phyloP scores from a whole-genome alignment of 1,140 invertebrate species.

The Andricus grossulariae region DNA sequence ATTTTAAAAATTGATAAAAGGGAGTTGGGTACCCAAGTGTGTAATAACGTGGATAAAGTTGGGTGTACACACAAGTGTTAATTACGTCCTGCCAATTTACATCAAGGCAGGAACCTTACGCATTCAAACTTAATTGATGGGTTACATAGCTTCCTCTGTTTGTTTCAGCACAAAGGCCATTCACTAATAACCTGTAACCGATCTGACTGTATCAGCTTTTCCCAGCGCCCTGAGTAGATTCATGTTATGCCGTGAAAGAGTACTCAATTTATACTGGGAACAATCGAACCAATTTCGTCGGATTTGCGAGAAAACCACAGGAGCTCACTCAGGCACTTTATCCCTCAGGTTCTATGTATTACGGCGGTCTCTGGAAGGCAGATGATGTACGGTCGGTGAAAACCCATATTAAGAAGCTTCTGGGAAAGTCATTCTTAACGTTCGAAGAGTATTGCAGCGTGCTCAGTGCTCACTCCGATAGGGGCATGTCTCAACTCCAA shows the following conservation, averaged over 20 bases:
- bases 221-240: background rate
- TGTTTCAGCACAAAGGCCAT: conserved; percentile 50
- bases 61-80: too few species aligned
- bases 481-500: too few species aligned
- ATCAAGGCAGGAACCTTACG: conserved; percentile 32
- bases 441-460: too few species aligned
- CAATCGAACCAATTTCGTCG: background rate
- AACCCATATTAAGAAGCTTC: too few species aligned
- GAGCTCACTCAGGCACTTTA: too few species aligned
- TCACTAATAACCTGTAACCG: conserved; percentile 51
- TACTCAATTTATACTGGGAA: background rate
- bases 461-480: too few species aligned
- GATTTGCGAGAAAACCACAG: too few species aligned
- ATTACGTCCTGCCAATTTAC: conserved; percentile 42
- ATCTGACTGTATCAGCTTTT: background rate
- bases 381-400: too few species aligned
- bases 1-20: background rate
- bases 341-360: too few species aligned
- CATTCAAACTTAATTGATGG: conserved; percentile 33
- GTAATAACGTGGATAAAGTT: too few species aligned
- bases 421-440: too few species aligned
- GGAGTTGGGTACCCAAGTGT: conserved; percentile 10
- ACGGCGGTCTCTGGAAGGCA: too few species aligned
- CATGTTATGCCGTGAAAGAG: background rate
- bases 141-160: conserved; percentile 44